Evolutionary conservation across 2,113 vertebrate genomes (phyloP).

Genomic region (Centropus bengalensis): DNA sequence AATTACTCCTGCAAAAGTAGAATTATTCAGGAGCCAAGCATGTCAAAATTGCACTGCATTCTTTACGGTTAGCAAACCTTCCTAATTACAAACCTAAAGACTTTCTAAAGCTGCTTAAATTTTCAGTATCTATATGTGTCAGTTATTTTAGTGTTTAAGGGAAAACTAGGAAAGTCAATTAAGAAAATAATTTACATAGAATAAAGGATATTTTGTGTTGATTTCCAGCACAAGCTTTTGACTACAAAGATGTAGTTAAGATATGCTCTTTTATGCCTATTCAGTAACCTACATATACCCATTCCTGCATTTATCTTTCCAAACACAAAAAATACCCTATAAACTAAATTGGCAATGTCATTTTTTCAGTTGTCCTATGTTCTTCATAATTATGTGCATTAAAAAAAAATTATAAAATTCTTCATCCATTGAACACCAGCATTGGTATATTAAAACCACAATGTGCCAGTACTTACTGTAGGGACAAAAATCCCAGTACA

Average conservation of each 20-base stretch:
- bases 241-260: background rate
- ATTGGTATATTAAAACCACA: background rate
- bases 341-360: background rate
- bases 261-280: background rate
- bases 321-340: background rate
- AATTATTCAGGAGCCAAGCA: background rate
- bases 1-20: background rate
- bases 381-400: background rate
- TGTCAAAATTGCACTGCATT: background rate
- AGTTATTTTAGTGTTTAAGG: background rate
- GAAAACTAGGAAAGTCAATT: background rate
- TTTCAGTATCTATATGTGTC: background rate
- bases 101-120: background rate
- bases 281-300: background rate
- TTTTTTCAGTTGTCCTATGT: background rate
- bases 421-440: background rate
- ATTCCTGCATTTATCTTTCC: background rate
- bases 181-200: background rate
- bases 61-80: background rate
- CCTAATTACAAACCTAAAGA: background rate
- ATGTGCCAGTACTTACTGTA: background rate
- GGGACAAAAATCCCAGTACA: background rate
- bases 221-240: background rate
- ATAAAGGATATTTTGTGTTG: background rate
- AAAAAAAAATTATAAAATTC: background rate